Conservation (phyloP, 2,888 invertebrate genomes). For the Monoplex corrugatus region DNA sequence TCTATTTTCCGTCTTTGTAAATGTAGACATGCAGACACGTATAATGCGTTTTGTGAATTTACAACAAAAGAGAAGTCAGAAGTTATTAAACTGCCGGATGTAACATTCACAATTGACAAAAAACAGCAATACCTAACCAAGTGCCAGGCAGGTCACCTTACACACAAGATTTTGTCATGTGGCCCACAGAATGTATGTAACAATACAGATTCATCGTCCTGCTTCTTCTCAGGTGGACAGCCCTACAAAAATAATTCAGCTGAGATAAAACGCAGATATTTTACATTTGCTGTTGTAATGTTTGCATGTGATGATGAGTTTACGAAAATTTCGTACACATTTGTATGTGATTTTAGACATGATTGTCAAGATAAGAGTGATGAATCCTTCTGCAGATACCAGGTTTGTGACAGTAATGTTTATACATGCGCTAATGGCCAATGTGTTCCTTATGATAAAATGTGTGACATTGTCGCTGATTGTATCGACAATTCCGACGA, state of each 20-base stretch:
- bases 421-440: neutral
- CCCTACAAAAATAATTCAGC: neutral
- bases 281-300: neutral
- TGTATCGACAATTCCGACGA: neutral
- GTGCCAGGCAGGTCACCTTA: neutral
- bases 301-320: neutral
- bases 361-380: constrained; percentile 9
- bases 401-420: neutral
- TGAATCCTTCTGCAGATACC: neutral
- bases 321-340: neutral
- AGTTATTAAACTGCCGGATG: too few species aligned
- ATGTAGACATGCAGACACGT: too few species aligned
- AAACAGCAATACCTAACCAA: neutral
- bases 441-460: neutral
- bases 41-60: too few species aligned
- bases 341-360: neutral
- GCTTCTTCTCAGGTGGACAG: neutral
- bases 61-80: too few species aligned
- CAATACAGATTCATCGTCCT: neutral
- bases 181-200: neutral
- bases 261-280: neutral
- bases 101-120: too few species aligned
- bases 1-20: too few species aligned
- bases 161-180: neutral
- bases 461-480: neutral